phyloP scores from a whole-genome alignment of 1,140 invertebrate genomes.

The Papilio dardanus region DNA sequence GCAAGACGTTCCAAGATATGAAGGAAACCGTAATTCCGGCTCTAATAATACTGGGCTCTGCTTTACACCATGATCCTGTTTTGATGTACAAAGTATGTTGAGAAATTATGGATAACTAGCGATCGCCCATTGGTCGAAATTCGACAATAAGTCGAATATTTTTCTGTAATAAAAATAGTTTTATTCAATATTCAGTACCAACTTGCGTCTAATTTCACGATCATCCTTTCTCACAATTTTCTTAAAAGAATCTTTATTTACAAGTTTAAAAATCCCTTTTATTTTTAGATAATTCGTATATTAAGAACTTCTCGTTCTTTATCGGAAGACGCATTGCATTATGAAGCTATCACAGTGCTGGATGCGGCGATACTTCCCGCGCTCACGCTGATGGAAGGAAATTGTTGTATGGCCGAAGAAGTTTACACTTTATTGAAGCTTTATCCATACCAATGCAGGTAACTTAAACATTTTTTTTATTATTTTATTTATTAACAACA shows the following conservation, averaged over 20 bases:
- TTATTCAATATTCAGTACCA: no score
- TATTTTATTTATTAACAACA: no score
- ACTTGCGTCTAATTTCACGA: no score
- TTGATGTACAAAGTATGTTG: constrained; percentile 91
- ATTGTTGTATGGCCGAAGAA: constrained; percentile 98
- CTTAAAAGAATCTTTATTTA: no score
- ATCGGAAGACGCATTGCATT: constrained; percentile 84
- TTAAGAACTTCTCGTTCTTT: constrained; percentile 66
- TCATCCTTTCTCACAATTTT: no score
- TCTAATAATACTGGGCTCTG: constrained; percentile 92
- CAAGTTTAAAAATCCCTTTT: constrained; percentile 34
- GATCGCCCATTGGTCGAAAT: no score
- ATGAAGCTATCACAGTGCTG: constrained; percentile 92
- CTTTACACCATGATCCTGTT: constrained; percentile 93
- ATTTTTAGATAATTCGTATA: constrained; percentile 75
- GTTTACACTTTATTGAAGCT: constrained; percentile 96
- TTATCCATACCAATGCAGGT: constrained; percentile 96
- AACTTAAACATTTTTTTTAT: constrained; percentile 38
- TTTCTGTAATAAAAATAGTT: no score
- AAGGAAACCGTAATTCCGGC: constrained; percentile 93
- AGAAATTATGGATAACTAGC: constrained; percentile 10
- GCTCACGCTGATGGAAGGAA: constrained; percentile 95
- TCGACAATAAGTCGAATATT: no score
- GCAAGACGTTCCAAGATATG: constrained; percentile 86
- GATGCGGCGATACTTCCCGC: constrained; percentile 95